Evolutionary conservation across 2,888 invertebrate species (phyloP).

Genomic region (Trichopoda pennipes): DNA sequence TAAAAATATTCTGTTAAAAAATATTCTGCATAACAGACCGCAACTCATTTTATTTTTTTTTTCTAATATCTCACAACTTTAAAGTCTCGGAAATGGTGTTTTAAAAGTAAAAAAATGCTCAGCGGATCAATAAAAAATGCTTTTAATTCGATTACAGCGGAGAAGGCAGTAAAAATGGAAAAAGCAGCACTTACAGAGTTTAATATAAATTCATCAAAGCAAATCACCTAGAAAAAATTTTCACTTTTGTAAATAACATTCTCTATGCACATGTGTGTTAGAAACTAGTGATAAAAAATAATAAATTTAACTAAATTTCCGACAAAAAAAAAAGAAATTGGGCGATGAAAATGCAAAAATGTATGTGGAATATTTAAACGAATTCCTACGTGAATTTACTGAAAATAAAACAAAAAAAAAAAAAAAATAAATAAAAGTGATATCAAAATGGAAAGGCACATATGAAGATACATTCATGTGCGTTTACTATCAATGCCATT

Average conservation of each 20-base stretch:
- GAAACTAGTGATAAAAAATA: constrained; percentile 9
- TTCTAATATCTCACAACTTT: no score
- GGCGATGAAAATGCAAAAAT: constrained; percentile 58
- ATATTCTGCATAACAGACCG: no score
- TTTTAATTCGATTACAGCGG: neutral
- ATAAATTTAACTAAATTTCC: neutral
- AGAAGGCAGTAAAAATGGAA: neutral
- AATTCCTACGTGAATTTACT: constrained; percentile 58
- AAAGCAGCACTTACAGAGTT: constrained; percentile 26
- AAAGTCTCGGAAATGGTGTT: no score
- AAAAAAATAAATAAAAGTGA: no score
- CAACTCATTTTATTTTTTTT: no score
- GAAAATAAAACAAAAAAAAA: constrained; percentile 19
- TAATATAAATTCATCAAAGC: constrained; percentile 5
- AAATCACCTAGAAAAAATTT: constrained; percentile 4
- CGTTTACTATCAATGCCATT: neutral
- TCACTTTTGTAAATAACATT: neutral
- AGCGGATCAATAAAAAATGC: constrained; percentile 1
- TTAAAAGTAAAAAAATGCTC: no score
- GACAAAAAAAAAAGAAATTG: constrained; percentile 6
- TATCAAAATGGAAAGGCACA: neutral
- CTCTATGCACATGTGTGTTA: neutral
- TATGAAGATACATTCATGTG: neutral
- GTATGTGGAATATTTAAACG: constrained; percentile 62
- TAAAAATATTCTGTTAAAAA: no score